Base-by-base conservation (phyloP, 2,797 vertebrate genomes). In the Hippocampus kuda region DNA sequence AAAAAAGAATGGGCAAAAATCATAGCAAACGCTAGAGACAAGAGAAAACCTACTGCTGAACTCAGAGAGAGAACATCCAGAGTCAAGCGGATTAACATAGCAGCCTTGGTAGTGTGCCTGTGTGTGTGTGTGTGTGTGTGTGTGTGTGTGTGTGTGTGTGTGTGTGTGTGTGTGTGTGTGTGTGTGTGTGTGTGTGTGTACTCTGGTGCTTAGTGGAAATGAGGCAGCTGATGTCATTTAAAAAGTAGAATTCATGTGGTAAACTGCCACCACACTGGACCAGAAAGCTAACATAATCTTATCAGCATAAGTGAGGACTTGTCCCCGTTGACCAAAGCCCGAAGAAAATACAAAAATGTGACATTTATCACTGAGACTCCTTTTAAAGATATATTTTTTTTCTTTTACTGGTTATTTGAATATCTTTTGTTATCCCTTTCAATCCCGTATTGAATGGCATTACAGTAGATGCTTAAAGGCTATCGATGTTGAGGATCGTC, bases 31-130 rank as follows among this genome's bases (percentile, higher is more conserved):
- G 42, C 30, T 44, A 22, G 11, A 63, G 20, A 63, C 38, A 63
- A 44, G 42, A 42, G 61, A 42, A 63, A 63, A 63, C 61, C 22
- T 13, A 63, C 22, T n/a, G 38, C 61, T 63, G 38, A 63, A 63
- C 22, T 42, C 61, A 12, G n/a, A 15, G 38, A 63, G 20, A 65
- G 62, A 65, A 65, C 42, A 65, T 65, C 42, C 62, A 24, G 13
- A 44, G 42, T 46, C 22, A 46, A 65, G 42, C 42, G n/a, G 62
- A 65, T 65, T 65, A 65, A 42, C 62, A 63, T 20, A 62, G 38
- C 42, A 62, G 61, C 61, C 12, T 38, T 63, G 38, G 61, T 65
- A 46, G 41, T 24, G 42, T 46, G 15, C 46, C 24, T 65, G 20
- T 13, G 30, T 44, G 59, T 61, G 20, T 42, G 30, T 44, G 59